A percentile compares a stretch with the other conserved stretches of the same genome.
Evolutionary conservation across 1,140 invertebrate species (phyloP).

Genomic region (Drosophila sp.): DNA sequence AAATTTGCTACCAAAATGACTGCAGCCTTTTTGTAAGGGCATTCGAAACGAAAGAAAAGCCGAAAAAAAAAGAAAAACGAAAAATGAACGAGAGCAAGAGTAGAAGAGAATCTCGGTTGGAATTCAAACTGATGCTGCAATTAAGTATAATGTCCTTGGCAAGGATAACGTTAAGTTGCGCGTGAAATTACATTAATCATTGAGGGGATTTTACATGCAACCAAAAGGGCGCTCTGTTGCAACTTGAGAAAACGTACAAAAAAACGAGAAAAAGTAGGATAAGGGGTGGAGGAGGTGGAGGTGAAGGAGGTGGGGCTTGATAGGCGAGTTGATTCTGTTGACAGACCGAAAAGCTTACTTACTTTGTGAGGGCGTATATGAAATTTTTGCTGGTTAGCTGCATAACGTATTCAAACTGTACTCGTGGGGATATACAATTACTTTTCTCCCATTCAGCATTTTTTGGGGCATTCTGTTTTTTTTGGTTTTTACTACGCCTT

Average conservation of each 20-base stretch:
- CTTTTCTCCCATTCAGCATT: slow-evolving; percentile 30
- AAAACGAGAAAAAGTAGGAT: not conserved
- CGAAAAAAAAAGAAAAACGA: not conserved
- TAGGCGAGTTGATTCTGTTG: slow-evolving; percentile 14
- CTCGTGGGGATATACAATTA: not conserved
- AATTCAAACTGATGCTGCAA: slow-evolving; percentile 81
- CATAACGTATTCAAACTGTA: not conserved
- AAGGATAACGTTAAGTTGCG: slow-evolving; percentile 82
- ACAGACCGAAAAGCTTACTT: slow-evolving; percentile 7
- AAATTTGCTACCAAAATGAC: not conserved
- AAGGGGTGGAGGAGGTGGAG: not conserved
- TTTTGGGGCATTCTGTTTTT: not conserved
- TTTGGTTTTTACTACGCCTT: slow-evolving; percentile 1
- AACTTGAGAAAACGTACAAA: slow-evolving; percentile 29
- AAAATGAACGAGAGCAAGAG: not conserved
- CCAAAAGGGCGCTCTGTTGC: slow-evolving; percentile 46
- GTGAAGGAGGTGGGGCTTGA: not conserved
- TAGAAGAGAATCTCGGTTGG: slow-evolving; percentile 60
- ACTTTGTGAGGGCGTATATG: slow-evolving; percentile 4
- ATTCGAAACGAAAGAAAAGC: slow-evolving; percentile 27
- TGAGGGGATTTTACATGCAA: slow-evolving; percentile 79
- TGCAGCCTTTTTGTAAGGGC: not conserved
- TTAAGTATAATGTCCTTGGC: slow-evolving; percentile 82
- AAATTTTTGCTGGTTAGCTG: slow-evolving; percentile 6
- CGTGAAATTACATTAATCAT: slow-evolving; percentile 83